Conservation (phyloP, 2,888 invertebrate genomes). For the Tetranychus piercei region DNA sequence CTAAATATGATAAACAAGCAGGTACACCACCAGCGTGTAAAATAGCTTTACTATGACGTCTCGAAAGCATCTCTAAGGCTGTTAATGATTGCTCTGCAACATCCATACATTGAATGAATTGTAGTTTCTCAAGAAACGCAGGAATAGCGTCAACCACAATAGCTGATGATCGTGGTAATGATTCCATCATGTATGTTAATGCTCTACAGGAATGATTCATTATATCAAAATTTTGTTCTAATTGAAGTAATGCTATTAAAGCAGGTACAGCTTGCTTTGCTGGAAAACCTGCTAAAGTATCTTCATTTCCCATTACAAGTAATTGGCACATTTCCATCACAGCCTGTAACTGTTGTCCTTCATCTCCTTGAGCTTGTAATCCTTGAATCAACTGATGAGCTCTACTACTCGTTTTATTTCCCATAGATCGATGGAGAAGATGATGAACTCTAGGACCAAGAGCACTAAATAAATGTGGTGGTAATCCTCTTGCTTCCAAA, state of each 20-base stretch:
- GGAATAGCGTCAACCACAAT: constrained; percentile 94
- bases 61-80: constrained; percentile 86
- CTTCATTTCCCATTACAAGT: constrained; percentile 96
- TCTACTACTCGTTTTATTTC: constrained; percentile 61
- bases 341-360: constrained; percentile 84
- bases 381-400: constrained; percentile 81
- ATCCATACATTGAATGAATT: constrained; percentile 97
- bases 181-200: constrained; percentile 97
- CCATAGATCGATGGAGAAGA: constrained; percentile 77
- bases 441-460: constrained; percentile 92
- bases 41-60: constrained; percentile 88
- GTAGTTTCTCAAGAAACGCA: constrained; percentile 84
- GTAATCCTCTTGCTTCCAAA: constrained; percentile 78
- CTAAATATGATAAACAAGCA: constrained; percentile 84
- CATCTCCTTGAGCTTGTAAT: constrained; percentile 77
- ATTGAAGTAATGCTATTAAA: constrained; percentile 69
- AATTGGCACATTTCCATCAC: constrained; percentile 97
- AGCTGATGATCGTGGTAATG: constrained; percentile 80
- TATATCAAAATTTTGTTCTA: constrained; percentile 98
- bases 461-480: constrained; percentile 89
- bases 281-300: constrained; percentile 92
- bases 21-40: constrained; percentile 84
- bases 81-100: constrained; percentile 96
- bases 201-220: constrained; percentile 98
- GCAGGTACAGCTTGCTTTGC: constrained; percentile 93